A percentile compares a stretch with the other conserved stretches of the same genome.
Evolutionary conservation across 2,888 invertebrate species (phyloP).

Genomic region (Eupeodes luniger): DNA sequence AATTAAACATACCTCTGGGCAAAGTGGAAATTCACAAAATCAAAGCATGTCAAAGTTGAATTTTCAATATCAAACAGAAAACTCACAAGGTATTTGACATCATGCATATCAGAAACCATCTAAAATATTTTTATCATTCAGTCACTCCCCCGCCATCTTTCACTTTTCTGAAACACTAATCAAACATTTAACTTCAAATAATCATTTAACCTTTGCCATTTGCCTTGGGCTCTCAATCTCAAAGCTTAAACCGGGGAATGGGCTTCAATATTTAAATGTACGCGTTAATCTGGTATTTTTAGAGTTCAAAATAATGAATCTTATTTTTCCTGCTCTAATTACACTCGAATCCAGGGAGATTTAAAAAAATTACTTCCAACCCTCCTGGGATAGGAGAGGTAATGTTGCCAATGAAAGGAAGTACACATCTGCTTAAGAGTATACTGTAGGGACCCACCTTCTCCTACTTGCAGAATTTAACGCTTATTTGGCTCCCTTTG

Average conservation of each 20-base stretch:
- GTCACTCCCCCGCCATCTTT: too few species aligned
- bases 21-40: slow-evolving; percentile 7
- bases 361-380: slow-evolving; percentile 3
- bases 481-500: neutral
- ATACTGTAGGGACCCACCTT: too few species aligned
- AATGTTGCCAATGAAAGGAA: neutral
- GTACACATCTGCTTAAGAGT: slow-evolving; percentile 33
- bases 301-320: neutral
- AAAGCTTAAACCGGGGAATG: too few species aligned
- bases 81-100: neutral
- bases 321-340: slow-evolving; percentile 13
- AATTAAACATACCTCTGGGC: slow-evolving; percentile 14
- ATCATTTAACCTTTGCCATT: slow-evolving; percentile 5
- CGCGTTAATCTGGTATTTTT: neutral
- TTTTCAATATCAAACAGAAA: slow-evolving; percentile 4
- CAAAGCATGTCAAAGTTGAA: neutral
- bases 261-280: neutral
- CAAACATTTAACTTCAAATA: slow-evolving; percentile 1
- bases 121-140: too few species aligned
- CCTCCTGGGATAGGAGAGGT: neutral
- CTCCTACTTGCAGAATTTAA: neutral
- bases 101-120: too few species aligned
- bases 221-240: too few species aligned
- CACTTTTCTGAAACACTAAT: neutral
- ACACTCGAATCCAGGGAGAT: neutral